Evolutionary conservation across 2,113 vertebrate species (phyloP).

Genomic region (Eurypyga helias): DNA sequence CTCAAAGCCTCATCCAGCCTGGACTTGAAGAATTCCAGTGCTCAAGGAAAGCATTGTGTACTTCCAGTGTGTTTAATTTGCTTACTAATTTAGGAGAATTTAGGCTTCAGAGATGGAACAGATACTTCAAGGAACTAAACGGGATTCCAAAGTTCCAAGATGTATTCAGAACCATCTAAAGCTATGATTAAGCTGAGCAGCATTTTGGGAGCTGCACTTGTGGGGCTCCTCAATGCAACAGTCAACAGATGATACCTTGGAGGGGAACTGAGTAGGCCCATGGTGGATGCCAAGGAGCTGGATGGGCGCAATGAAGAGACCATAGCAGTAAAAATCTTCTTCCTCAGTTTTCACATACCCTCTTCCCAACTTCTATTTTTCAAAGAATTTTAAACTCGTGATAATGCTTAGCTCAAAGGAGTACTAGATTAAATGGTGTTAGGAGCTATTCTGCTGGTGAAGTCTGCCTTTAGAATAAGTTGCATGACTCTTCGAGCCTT

Average conservation of each 20-base stretch:
- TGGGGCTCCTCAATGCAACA: slow-evolving; percentile 31
- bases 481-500: neutral
- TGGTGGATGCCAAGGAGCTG: neutral
- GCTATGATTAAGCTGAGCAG: neutral
- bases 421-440: neutral
- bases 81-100: neutral
- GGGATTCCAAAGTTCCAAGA: too few species aligned
- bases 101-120: neutral
- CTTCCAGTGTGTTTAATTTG: neutral
- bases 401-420: neutral
- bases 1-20: too few species aligned
- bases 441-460: neutral
- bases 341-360: neutral
- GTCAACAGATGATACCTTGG: slow-evolving; percentile 25
- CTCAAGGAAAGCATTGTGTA: too few species aligned
- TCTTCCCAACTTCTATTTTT: neutral
- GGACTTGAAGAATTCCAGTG: too few species aligned
- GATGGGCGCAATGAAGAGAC: neutral
- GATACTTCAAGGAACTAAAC: neutral
- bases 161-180: slow-evolving; percentile 51
- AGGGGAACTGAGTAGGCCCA: neutral
- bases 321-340: neutral
- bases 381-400: neutral
- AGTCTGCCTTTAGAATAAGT: neutral
- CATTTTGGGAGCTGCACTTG: neutral